Base-by-base conservation (phyloP, 2,113 vertebrate genomes). In the Dicaeum eximium region DNA sequence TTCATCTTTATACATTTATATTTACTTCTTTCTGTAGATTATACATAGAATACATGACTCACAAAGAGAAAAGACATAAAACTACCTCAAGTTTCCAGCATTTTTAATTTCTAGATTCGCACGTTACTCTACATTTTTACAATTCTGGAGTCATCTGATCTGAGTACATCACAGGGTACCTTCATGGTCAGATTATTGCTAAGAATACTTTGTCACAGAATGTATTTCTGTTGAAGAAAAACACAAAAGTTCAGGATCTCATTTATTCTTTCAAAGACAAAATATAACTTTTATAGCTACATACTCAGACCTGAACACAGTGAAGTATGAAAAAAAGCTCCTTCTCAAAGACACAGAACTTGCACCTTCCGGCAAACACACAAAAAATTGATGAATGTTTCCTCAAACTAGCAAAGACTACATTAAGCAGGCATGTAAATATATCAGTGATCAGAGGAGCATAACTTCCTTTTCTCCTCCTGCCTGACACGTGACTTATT, bases 401-500 rank as follows among this genome's bases (percentile, higher is more conserved):
- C 14, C 24, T 71, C 57, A 74, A 45, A 69, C 33, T 27, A 30
- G 4, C 17, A 33, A 78, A 38, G 18, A 74, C 24, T 23, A 42
- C 48, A 73, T 9, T 40, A 17, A 89, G 18, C 2, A 57, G 53
- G 5, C 25, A 72, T 58, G 83, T 69, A 54, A 86, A 37, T 11
- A 53, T 3, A n/a, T 12, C 19, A 62, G 9, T 9, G 12, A 79
- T 23, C 30, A 62, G 21, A 79, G 40, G 5, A 65, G 13, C 11
- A 24, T 11, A 86, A 44, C 7, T 72, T 24, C 8, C 7, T 65
- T 66, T 72, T 25, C 38, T 78, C 17, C 42, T 62, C 23, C 44
- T 5, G 1, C 14, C 3, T 5, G n/a, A 28, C 23, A n/a, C 0
- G 2, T 30, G 33, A 78, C 25, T 73, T 48, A 64, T 58, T 62